Evolutionary conservation across 2,113 vertebrate species (phyloP).

Genomic region (Neofelis nebulosa): DNA sequence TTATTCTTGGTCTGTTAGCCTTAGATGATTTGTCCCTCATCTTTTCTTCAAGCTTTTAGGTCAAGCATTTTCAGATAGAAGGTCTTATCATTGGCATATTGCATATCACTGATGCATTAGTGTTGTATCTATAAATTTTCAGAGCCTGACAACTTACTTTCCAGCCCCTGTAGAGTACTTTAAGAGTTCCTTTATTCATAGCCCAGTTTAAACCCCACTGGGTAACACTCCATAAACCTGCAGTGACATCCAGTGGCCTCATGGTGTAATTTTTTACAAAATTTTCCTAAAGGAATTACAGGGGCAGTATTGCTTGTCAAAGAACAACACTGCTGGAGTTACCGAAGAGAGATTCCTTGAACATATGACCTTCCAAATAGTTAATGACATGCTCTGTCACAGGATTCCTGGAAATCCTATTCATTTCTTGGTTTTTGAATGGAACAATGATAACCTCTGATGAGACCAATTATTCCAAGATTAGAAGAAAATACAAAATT

Average conservation of each 20-base stretch:
- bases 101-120: not conserved
- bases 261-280: constrained; percentile 53
- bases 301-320: not conserved
- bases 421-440: not conserved
- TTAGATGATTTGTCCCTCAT: not conserved
- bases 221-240: constrained; percentile 50
- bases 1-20: not conserved
- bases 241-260: constrained; percentile 70
- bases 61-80: constrained; percentile 23
- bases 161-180: constrained; percentile 13
- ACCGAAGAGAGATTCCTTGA: not conserved
- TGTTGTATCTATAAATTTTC: not conserved
- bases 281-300: constrained; percentile 34
- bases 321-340: not conserved
- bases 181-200: constrained; percentile 66
- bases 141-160: not conserved
- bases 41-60: not conserved
- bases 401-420: not conserved
- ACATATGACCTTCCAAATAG: not conserved
- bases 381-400: not conserved
- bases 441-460: not conserved
- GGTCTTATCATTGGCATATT: not conserved
- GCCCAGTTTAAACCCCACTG: constrained; percentile 32
- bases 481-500: not conserved
- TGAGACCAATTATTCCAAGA: not conserved